phyloP scores from a whole-genome alignment of 2,113 vertebrate genomes.

The Xiphophorus couchianus region DNA sequence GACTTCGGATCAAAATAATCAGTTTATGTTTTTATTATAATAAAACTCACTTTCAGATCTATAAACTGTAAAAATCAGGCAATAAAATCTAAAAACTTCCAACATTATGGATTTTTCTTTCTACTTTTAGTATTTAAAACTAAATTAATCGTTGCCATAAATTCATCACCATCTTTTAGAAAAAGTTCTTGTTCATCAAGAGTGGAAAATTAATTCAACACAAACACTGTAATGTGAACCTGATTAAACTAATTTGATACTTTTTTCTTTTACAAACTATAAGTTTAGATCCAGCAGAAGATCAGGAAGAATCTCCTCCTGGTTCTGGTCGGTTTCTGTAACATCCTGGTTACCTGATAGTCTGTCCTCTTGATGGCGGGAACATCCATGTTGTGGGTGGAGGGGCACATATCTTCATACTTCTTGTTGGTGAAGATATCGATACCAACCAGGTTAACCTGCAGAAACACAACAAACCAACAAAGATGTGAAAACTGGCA shows the following conservation, averaged over 20 bases:
- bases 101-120: no score
- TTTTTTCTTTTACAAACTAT: no score
- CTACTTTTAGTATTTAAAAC: no score
- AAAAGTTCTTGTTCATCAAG: no score
- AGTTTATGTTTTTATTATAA: no score
- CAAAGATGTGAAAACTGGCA: neutral
- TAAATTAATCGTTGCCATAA: no score
- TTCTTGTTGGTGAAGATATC: constrained; percentile 99
- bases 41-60: no score
- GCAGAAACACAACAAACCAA: neutral
- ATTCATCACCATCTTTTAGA: no score
- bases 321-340: neutral
- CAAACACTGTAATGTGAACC: no score
- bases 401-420: constrained; percentile 98
- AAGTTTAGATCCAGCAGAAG: no score
- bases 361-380: constrained; percentile 96
- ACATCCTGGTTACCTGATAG: constrained; percentile 85
- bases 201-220: neutral
- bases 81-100: neutral
- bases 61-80: neutral
- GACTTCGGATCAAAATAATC: no score
- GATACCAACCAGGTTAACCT: constrained; percentile 98
- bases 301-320: neutral
- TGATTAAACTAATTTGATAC: no score
- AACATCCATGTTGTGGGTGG: constrained; percentile 99